Evolutionary conservation across 2,888 invertebrate species (phyloP), one percentile per base, ranked within the genome.

Genomic region (Ophonus ardosiacus): DNA sequence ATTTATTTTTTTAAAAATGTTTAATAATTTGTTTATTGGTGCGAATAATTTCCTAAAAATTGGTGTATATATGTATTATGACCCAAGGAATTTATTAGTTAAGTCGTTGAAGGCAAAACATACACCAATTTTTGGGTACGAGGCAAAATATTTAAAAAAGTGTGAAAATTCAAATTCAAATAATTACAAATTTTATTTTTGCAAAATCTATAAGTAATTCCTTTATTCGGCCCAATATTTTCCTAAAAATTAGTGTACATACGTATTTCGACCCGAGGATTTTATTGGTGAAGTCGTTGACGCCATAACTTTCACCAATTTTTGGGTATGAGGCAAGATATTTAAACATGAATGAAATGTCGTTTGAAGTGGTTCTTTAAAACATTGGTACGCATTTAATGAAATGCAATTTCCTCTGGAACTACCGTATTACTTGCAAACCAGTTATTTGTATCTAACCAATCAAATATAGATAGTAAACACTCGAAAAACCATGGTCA

Each of bases 381-480:
- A 51, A 74, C 13, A n/a, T 21, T 59, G 15, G 59, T 10, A 74
- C 43, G 38, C 1, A 24, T 38, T 13, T 83, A 83, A 83, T 61
- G 76, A 83, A 76, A 83, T 83, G 83, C 61, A 83, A 83, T 83
- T 83, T 82, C 71, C 82, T 82, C 17, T 18, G 51, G 59, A 61
- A 83, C 83, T 83, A 76, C 81, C 65, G 83, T 83, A 83, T 83
- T 83, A 83, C 83, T 83, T 76, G 76, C 76, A 40, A 83, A 83
- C 83, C 76, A 83, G 83, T 83, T 61, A 43, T 51, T 18, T 57
- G 10, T 57, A 82, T n/a, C 7, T 10, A 76, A 43, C 59, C 83
- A 83, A 21, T 5, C 76, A 83, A 61, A 83, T 43, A 59, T 10
- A 63, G 31, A 5, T 13, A 0, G n/a, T 74, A 63, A 4, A 18